Evolutionary conservation across 2,113 vertebrate genomes (phyloP).

Genomic region (Eulemur rufifrons): DNA sequence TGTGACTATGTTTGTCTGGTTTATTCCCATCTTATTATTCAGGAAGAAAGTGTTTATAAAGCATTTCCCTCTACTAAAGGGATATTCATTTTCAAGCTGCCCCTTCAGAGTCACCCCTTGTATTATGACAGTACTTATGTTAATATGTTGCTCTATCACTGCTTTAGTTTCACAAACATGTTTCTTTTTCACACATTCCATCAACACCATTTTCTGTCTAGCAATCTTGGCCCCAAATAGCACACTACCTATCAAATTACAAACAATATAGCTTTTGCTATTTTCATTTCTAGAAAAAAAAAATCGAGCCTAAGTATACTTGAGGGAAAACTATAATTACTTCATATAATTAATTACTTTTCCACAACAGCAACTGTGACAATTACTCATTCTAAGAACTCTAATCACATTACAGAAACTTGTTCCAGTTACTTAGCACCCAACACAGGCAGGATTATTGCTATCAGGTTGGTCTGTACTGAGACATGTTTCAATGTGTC

Average conservation of each 20-base stretch:
- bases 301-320: conserved; percentile 3
- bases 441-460: neutral
- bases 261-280: conserved; percentile 12
- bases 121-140: neutral
- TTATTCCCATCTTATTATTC: neutral
- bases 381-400: conserved; percentile 59
- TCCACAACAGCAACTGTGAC: conserved; percentile 55
- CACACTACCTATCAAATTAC: neutral
- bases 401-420: conserved; percentile 1
- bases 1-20: neutral
- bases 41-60: neutral
- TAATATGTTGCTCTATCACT: neutral
- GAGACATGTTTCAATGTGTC: neutral
- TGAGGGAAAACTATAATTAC: conserved; percentile 62
- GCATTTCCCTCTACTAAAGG: neutral
- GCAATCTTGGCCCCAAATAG: neutral
- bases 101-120: neutral
- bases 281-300: conserved; percentile 24
- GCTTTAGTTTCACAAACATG: neutral
- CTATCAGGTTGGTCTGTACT: neutral
- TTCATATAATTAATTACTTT: conserved; percentile 67
- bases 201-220: neutral
- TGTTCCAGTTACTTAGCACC: neutral
- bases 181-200: neutral
- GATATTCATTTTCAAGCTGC: neutral